phyloP scores from a whole-genome alignment of 1,140 invertebrate genomes.

The Platyura marginata region DNA sequence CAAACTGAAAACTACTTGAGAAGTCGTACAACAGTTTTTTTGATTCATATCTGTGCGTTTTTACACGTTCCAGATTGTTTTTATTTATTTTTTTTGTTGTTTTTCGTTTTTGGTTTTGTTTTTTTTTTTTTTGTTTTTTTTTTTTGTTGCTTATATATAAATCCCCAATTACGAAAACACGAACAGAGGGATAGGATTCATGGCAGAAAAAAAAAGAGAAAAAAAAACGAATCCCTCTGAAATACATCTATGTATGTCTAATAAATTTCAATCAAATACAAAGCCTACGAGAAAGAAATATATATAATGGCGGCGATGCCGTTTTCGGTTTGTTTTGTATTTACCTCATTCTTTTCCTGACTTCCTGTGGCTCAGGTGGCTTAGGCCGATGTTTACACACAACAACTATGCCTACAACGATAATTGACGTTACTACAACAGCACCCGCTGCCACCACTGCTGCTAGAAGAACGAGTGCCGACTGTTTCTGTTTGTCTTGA shows the following conservation, averaged over 20 bases:
- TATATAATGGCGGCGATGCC: too few relatives aligned
- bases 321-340: too few relatives aligned
- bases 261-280: conserved; percentile 4
- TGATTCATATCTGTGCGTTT: too few relatives aligned
- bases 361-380: conserved; percentile 25
- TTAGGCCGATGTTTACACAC: conserved; percentile 20
- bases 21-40: too few relatives aligned
- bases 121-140: too few relatives aligned
- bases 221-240: background rate
- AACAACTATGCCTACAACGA: conserved; percentile 23
- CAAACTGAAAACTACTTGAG: too few relatives aligned
- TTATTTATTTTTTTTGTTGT: too few relatives aligned
- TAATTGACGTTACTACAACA: conserved; percentile 25
- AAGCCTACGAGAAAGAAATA: conserved; percentile 6
- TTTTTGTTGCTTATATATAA: too few relatives aligned
- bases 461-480: conserved; percentile 21
- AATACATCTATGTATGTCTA: background rate
- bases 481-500: conserved; percentile 23
- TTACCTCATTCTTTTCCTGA: conserved; percentile 25
- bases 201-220: conserved; percentile 5
- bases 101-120: too few relatives aligned
- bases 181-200: too few relatives aligned
- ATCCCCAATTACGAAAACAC: too few relatives aligned
- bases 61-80: too few relatives aligned
- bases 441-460: conserved; percentile 22